These are phyloP conservation scores for Cantharis nigra DNA, from an alignment of 2,888 invertebrate species.

Conservation along the genomic window DNA sequence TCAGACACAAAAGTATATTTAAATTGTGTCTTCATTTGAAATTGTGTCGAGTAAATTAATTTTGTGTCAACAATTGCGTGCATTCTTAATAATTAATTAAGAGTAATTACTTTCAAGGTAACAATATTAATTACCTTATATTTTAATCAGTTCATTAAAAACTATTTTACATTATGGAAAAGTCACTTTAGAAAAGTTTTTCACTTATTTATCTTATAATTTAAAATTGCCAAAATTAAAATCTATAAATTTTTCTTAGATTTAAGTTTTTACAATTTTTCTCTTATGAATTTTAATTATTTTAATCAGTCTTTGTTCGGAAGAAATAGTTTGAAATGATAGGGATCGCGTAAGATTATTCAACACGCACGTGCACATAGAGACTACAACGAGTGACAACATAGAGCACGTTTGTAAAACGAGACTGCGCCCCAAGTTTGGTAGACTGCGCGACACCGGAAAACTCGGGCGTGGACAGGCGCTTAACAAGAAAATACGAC, in stretches of 20 bases:
- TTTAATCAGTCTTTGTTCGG: slow-evolving; percentile 6
- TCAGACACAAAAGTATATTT: neutral
- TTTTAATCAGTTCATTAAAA: neutral
- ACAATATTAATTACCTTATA: neutral
- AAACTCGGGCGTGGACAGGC: slow-evolving; percentile 31
- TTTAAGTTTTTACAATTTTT: neutral
- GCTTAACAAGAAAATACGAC: slow-evolving; percentile 16
- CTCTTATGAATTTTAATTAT: neutral
- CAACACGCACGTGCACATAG: slow-evolving; percentile 28
- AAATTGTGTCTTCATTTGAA: neutral
- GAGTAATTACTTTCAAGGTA: neutral
- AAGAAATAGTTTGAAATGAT: slow-evolving; percentile 15
- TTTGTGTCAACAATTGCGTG: neutral
- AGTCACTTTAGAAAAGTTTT: neutral
- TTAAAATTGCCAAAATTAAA: neutral
- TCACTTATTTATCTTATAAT: neutral
- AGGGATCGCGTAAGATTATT: slow-evolving; percentile 24
- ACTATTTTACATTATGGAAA: neutral
- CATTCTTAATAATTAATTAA: neutral
- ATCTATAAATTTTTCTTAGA: neutral
- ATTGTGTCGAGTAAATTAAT: neutral
- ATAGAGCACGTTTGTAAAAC: slow-evolving; percentile 21
- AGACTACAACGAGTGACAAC: slow-evolving; percentile 26
- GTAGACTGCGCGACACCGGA: slow-evolving; percentile 33
- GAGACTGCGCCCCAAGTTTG: slow-evolving; percentile 31